Evolutionary conservation across 2,797 vertebrate species (phyloP).

Genomic region (Manis pentadactyla): DNA sequence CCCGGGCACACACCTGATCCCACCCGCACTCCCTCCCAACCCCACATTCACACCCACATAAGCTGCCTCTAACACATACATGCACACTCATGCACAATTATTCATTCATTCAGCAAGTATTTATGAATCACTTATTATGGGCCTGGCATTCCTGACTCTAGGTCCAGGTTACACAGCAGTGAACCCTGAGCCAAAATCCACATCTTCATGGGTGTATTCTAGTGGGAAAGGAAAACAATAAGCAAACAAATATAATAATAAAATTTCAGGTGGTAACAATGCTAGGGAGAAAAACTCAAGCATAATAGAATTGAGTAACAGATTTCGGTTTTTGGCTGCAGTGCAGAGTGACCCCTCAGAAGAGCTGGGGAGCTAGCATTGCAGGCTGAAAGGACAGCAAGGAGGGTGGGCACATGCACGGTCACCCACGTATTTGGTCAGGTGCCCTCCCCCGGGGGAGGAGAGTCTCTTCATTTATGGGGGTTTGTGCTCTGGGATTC

Average conservation of each 20-base stretch:
- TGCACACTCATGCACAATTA: neutral
- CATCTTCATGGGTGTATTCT: neutral
- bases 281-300: neutral
- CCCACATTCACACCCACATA: neutral
- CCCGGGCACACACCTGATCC: neutral
- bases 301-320: neutral
- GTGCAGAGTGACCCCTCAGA: neutral
- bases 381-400: neutral
- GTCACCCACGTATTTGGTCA: neutral
- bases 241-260: neutral
- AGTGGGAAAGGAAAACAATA: neutral
- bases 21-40: neutral
- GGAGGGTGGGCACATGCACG: fast-evolving
- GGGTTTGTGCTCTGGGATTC: neutral
- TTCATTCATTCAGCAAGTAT: neutral
- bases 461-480: neutral
- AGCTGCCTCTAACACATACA: neutral
- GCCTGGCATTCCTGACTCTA: neutral
- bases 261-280: neutral
- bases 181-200: neutral
- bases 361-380: neutral
- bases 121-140: neutral
- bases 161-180: neutral
- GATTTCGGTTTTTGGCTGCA: neutral
- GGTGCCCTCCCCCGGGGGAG: neutral